These are phyloP conservation scores for Allacma fusca DNA, from an alignment of 2,888 invertebrate genomes.

Conservation along the genomic window DNA sequence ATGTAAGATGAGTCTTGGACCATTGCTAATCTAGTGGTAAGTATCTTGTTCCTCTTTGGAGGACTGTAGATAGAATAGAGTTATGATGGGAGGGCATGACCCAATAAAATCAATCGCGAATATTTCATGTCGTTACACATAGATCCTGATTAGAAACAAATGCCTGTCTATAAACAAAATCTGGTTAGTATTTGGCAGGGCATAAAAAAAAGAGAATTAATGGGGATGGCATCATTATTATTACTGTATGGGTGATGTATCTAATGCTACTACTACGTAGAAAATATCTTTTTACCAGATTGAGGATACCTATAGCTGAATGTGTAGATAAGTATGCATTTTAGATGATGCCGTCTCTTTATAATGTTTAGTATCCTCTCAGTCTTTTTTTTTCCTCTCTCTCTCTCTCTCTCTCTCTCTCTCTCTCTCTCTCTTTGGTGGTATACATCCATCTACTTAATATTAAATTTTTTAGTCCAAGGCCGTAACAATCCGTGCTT, in stretches of 20 bases:
- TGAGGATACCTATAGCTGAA: no score
- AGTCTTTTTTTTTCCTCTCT: not conserved
- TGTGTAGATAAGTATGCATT: no score
- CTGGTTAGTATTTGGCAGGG: constrained; percentile 5
- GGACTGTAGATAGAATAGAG: no score
- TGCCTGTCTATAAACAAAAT: not conserved
- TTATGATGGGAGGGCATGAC: constrained; percentile 8
- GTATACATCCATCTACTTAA: no score
- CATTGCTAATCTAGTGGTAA: not conserved
- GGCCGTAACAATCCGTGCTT: constrained; percentile 1
- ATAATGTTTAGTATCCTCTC: no score
- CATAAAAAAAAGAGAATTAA: not conserved
- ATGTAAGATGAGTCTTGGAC: not conserved
- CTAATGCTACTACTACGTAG: not conserved
- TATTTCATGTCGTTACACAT: not conserved
- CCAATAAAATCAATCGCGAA: constrained; percentile 12
- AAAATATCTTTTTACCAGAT: not conserved
- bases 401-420: not conserved
- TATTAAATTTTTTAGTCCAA: not conserved
- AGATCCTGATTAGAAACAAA: not conserved
- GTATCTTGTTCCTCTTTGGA: not conserved
- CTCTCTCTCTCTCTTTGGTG: no score
- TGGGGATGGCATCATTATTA: not conserved
- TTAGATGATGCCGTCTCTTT: no score
- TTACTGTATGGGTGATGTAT: not conserved